These are phyloP conservation scores for Cyanoderma ruficeps DNA, from an alignment of 2,113 vertebrate genomes.

Conservation along the genomic window DNA sequence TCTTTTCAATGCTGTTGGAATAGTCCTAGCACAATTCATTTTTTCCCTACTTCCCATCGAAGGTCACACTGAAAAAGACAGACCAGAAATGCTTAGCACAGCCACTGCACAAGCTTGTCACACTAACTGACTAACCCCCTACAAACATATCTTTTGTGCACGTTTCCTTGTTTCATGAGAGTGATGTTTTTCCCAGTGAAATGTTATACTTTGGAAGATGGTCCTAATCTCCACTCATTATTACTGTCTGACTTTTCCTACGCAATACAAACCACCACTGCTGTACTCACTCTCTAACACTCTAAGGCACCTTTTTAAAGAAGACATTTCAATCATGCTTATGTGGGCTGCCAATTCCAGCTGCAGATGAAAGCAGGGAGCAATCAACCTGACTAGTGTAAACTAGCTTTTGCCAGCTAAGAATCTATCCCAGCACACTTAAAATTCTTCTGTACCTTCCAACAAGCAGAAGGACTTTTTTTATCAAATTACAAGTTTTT, in stretches of 20 bases:
- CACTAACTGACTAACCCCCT: neutral
- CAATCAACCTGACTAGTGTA: neutral
- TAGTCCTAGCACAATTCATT: neutral
- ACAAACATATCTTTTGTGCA: neutral
- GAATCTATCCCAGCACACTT: neutral
- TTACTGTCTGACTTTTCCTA: neutral
- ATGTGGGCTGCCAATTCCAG: neutral
- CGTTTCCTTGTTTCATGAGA: neutral
- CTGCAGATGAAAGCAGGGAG: neutral
- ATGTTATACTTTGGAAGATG: neutral
- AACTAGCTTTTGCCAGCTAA: neutral
- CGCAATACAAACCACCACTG: neutral
- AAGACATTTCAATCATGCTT: neutral
- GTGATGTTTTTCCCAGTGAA: neutral
- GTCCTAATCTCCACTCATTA: neutral
- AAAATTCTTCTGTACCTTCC: neutral
- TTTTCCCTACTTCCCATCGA: fast-evolving
- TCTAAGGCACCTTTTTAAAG: neutral
- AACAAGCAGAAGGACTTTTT: neutral
- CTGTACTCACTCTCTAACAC: neutral
- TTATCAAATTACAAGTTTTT: neutral
- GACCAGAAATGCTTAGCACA: neutral
- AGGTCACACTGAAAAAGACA: neutral
- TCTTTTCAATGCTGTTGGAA: neutral
- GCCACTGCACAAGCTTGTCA: neutral